Percentiles rank a stretch among this genome's conserved stretches.
phyloP scores from a whole-genome alignment of 2,888 invertebrate species.

The Chironomus tentans region DNA sequence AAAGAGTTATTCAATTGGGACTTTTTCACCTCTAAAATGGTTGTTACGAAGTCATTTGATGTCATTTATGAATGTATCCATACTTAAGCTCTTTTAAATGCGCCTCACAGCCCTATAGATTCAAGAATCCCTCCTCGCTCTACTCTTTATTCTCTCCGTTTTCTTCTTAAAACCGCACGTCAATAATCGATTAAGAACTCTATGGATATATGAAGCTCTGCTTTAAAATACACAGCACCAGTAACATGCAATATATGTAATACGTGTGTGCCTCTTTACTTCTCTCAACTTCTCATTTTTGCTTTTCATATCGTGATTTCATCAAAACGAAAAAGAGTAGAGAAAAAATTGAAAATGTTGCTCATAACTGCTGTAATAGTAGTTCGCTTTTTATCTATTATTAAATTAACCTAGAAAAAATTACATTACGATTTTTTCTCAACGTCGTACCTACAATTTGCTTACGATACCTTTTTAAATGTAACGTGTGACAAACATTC shows the following conservation, averaged over 20 bases:
- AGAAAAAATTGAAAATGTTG: background rate
- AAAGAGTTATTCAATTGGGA: too few species aligned
- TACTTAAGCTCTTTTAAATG: too few species aligned
- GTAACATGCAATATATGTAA: background rate
- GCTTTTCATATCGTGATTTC: background rate
- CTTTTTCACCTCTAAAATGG: too few species aligned
- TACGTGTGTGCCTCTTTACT: background rate
- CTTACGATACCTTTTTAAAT: too few species aligned
- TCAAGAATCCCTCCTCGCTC: too few species aligned
- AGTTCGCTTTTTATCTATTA: background rate
- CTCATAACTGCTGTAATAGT: background rate
- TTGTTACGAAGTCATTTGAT: too few species aligned
- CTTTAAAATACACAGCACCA: background rate
- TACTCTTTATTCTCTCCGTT: background rate
- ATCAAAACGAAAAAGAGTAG: background rate
- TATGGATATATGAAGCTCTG: background rate
- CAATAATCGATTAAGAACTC: slow-evolving; percentile 25
- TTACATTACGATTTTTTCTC: too few species aligned
- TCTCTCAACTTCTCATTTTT: background rate
- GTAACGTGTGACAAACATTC: too few species aligned
- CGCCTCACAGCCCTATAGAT: too few species aligned
- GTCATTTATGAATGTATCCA: too few species aligned
- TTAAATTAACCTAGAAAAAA: background rate
- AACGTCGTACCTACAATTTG: too few species aligned
- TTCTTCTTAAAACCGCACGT: slow-evolving; percentile 16